Evolutionary conservation across 2,888 invertebrate species (phyloP).

Genomic region (Selenia dentaria): DNA sequence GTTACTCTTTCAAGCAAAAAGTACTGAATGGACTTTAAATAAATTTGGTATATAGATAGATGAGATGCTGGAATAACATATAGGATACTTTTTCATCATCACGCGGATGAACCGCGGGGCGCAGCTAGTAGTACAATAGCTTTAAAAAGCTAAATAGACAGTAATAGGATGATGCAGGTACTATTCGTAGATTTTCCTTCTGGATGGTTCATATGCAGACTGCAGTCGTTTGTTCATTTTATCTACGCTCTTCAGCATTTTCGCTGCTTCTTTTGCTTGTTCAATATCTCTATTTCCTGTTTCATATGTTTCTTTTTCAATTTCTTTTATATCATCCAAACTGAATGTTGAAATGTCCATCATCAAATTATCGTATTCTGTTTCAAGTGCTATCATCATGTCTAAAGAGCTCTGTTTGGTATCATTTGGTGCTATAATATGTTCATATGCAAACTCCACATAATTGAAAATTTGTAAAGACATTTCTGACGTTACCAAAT

Average conservation of each 20-base stretch:
- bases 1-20: too few species aligned
- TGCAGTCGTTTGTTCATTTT: constrained; percentile 68
- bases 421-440: constrained; percentile 85
- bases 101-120: too few species aligned
- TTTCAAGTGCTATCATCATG: constrained; percentile 86
- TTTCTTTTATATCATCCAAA: constrained; percentile 60
- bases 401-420: constrained; percentile 82
- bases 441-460: constrained; percentile 87
- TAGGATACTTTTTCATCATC: too few species aligned
- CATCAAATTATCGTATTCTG: constrained; percentile 70
- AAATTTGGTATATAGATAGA: too few species aligned
- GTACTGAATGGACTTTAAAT: too few species aligned
- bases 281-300: constrained; percentile 57
- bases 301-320: constrained; percentile 70
- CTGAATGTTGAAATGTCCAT: constrained; percentile 68
- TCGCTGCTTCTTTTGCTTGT: constrained; percentile 63
- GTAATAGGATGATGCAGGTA: too few species aligned
- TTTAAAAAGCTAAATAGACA: too few species aligned
- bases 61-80: too few species aligned
- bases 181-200: constrained; percentile 39
- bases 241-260: constrained; percentile 67
- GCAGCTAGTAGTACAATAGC: too few species aligned
- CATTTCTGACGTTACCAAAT: constrained; percentile 84
- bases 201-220: constrained; percentile 64
- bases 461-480: constrained; percentile 85